Evolutionary conservation across 2,797 vertebrate genomes (phyloP).

Genomic region (Poecilia wingei): DNA sequence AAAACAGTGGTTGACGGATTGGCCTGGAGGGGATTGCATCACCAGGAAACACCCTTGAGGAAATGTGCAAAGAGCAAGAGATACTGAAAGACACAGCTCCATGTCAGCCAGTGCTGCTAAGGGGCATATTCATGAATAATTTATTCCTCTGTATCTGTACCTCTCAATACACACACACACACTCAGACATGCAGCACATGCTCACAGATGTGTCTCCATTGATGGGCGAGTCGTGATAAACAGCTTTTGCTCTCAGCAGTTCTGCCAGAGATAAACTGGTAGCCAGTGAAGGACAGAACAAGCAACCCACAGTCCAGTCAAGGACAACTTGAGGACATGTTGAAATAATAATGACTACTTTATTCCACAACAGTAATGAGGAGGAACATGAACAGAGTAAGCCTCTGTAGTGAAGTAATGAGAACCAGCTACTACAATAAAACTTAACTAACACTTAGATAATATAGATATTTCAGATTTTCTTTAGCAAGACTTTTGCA

Average conservation of each 20-base stretch:
- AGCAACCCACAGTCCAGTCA: not conserved
- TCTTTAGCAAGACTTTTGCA: conserved; percentile 16
- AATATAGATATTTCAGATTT: not conserved
- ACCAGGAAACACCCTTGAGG: conserved; percentile 56
- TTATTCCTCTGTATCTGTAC: conserved; percentile 50
- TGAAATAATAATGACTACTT: conserved; percentile 26
- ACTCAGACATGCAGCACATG: not conserved
- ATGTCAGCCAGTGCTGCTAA: conserved; percentile 51
- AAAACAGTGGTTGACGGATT: conserved; percentile 50
- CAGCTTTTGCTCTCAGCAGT: conserved; percentile 54
- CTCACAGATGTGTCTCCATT: conserved; percentile 21
- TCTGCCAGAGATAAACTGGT: conserved; percentile 45
- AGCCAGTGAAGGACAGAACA: conserved; percentile 31
- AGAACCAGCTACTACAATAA: not conserved
- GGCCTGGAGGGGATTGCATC: conserved; percentile 57
- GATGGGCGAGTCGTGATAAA: conserved; percentile 49
- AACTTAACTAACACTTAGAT: not conserved
- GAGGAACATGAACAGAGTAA: not conserved
- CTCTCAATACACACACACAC: conserved; percentile 1
- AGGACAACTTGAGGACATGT: conserved; percentile 11
- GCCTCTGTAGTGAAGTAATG: not conserved
- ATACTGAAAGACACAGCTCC: conserved; percentile 63
- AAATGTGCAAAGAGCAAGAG: conserved; percentile 53
- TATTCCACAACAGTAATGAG: not conserved
- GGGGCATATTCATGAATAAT: conserved; percentile 68